Percentiles rank a stretch among this genome's conserved stretches.
phyloP scores from a whole-genome alignment of 2,888 invertebrate species.

The Spisula subtruncata region DNA sequence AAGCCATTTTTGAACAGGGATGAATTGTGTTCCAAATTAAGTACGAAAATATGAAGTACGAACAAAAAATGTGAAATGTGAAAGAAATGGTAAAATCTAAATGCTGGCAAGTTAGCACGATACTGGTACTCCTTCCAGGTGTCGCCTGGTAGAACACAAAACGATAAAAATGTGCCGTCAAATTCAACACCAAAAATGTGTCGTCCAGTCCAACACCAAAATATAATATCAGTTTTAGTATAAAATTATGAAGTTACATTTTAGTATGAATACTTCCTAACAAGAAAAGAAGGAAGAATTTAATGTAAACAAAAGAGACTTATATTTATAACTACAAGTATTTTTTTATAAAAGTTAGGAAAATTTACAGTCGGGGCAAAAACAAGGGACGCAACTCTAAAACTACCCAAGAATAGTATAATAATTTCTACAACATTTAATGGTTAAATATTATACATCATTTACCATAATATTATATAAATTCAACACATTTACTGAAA shows the following conservation, averaged over 20 bases:
- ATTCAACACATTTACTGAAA: not conserved
- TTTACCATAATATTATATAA: not conserved
- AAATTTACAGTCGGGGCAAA: constrained; percentile 11
- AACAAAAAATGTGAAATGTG: no score
- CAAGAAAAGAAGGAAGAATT: not conserved
- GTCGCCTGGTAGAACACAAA: no score
- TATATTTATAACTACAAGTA: not conserved
- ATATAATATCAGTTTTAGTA: not conserved
- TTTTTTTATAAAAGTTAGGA: not conserved
- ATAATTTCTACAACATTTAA: constrained; percentile 28
- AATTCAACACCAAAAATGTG: no score
- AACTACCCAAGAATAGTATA: not conserved
- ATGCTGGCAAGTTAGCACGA: not conserved
- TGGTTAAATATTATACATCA: constrained; percentile 19
- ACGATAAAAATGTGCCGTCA: no score
- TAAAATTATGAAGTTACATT: not conserved
- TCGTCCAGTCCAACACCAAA: no score
- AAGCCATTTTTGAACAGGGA: not conserved
- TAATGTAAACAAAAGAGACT: not conserved
- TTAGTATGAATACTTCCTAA: not conserved
- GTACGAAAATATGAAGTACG: not conserved
- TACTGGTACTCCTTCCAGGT: not conserved
- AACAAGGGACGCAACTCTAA: constrained; percentile 7
- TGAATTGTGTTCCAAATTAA: not conserved
- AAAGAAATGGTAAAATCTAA: not conserved